These are phyloP conservation scores for Chionoecetes opilio DNA, from an alignment of 1,140 invertebrate species.

Conservation along the genomic window DNA sequence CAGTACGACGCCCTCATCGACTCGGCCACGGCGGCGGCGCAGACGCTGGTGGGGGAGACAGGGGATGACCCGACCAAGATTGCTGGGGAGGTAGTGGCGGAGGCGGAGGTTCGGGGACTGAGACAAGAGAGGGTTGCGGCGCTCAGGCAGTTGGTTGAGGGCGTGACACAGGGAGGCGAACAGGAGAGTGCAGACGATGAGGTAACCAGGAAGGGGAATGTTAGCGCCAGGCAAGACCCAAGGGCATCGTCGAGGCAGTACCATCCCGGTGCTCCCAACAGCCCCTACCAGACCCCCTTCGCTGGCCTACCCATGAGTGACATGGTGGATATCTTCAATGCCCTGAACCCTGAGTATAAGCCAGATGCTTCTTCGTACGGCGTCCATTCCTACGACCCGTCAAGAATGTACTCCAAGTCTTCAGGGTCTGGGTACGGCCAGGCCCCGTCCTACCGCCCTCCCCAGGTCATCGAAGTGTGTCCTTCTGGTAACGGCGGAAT, in stretches of 20 bases:
- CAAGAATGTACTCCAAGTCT: neutral
- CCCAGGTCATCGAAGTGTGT: conserved; percentile 67
- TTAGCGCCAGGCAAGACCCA: neutral
- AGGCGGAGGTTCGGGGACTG: conserved; percentile 57
- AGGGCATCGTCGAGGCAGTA: neutral
- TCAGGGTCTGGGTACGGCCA: conserved; percentile 48
- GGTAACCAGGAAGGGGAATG: conserved; percentile 14
- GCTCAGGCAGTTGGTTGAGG: neutral
- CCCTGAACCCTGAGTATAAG: conserved; percentile 59
- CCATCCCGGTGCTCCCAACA: neutral
- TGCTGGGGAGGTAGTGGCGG: neutral
- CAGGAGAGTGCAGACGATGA: conserved; percentile 54
- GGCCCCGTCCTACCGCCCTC: conserved; percentile 50
- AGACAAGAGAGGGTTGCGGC: neutral
- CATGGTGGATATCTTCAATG: conserved; percentile 63
- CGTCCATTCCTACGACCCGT: neutral
- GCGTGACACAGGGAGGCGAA: neutral
- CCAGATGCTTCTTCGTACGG: neutral
- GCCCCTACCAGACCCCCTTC: neutral
- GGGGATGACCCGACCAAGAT: conserved; percentile 38
- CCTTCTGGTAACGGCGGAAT: conserved; percentile 67
- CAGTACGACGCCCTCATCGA: conserved; percentile 59
- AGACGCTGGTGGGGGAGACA: neutral
- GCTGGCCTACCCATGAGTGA: conserved; percentile 50
- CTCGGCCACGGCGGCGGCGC: neutral